Conservation (phyloP, 2,797 vertebrate species). For the Pipistrellus pipistrellus region DNA sequence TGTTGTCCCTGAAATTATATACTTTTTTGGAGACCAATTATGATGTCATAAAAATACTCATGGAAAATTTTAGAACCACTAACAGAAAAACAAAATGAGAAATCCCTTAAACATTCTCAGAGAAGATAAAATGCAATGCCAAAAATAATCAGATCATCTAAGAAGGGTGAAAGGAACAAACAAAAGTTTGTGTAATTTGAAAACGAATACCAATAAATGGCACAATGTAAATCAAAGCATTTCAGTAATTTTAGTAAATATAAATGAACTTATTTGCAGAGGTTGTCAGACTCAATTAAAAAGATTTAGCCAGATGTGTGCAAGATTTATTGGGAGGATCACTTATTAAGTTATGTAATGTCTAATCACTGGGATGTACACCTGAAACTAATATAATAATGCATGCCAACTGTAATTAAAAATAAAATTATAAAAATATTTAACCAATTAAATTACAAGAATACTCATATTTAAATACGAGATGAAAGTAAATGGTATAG, state of each 20-base stretch:
- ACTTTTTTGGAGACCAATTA: neutral
- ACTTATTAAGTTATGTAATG: neutral
- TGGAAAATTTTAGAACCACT: neutral
- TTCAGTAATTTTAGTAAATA: neutral
- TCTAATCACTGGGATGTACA: neutral
- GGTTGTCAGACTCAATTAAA: neutral
- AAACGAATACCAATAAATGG: neutral
- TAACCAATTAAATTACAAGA: neutral
- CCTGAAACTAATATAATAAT: neutral
- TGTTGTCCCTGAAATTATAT: neutral
- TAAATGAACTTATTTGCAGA: neutral
- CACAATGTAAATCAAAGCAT: neutral
- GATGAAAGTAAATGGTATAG: neutral
- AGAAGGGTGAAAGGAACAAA: neutral
- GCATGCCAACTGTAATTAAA: neutral
- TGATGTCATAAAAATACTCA: neutral
- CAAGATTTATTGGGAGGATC: neutral
- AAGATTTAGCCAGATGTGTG: no score
- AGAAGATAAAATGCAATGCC: neutral
- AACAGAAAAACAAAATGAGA: neutral
- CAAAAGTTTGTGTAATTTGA: neutral
- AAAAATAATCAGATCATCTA: neutral
- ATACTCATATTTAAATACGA: neutral
- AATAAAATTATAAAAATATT: neutral
- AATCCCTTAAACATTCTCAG: neutral